phyloP scores from a whole-genome alignment of 2,797 vertebrate genomes.

The Remorina albescens region DNA sequence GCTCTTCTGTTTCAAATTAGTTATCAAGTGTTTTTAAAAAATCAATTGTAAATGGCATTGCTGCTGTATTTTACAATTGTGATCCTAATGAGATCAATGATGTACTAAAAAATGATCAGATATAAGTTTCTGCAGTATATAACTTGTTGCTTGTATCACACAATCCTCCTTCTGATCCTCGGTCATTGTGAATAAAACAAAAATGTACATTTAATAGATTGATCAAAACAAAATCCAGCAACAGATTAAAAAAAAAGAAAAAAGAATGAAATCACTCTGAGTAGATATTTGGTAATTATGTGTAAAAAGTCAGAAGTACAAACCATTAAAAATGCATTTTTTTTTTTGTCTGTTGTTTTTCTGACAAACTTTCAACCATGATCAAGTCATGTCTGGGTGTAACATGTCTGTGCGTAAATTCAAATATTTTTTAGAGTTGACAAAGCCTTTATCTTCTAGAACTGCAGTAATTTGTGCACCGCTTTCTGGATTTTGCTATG shows the following conservation, averaged over 20 bases:
- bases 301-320: background rate
- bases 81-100: no score
- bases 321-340: slow-evolving; percentile 3
- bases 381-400: no score
- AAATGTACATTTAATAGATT: background rate
- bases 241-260: no score
- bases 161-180: background rate
- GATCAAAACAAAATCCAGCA: background rate
- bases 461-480: slow-evolving; percentile 87
- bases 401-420: slow-evolving; percentile 14
- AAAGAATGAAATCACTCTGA: background rate
- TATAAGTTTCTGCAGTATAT: background rate
- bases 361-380: slow-evolving; percentile 1
- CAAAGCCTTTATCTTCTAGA: slow-evolving; percentile 72
- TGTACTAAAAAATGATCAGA: background rate
- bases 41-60: background rate
- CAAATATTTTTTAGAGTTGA: slow-evolving; percentile 21
- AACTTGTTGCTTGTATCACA: background rate
- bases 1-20: background rate
- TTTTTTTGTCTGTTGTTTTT: background rate
- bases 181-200: background rate
- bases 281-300: background rate
- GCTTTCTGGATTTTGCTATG: slow-evolving; percentile 82
- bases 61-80: no score
- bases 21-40: background rate